phyloP scores from a whole-genome alignment of 2,888 invertebrate genomes.

The Anticlea derivata region DNA sequence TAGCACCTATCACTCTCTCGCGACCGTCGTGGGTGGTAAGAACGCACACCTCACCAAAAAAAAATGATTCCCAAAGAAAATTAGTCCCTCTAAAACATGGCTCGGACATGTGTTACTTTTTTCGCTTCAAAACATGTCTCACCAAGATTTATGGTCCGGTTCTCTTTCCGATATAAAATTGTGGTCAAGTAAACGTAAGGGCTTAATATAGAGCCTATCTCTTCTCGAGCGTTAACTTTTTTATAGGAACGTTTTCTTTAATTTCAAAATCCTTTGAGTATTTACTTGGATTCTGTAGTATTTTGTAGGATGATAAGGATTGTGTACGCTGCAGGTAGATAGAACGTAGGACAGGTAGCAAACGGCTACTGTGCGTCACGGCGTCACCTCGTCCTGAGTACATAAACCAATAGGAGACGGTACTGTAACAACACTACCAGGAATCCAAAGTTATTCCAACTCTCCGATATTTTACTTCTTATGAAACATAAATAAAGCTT shows the following conservation, averaged over 20 bases:
- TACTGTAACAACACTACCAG: slow-evolving; percentile 25
- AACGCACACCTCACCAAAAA: slow-evolving; percentile 68
- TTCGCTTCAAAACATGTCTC: slow-evolving; percentile 77
- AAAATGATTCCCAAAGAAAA: slow-evolving; percentile 74
- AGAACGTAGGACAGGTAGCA: slow-evolving; percentile 81
- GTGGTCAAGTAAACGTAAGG: slow-evolving; percentile 66
- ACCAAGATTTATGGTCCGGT: slow-evolving; percentile 75
- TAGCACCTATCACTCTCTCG: slow-evolving; percentile 49
- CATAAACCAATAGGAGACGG: slow-evolving; percentile 63
- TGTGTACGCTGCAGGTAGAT: slow-evolving; percentile 65
- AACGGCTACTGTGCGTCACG: slow-evolving; percentile 72
- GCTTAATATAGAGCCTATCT: slow-evolving; percentile 54
- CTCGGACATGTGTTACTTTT: slow-evolving; percentile 82
- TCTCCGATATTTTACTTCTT: slow-evolving; percentile 27
- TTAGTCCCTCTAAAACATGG: slow-evolving; percentile 81
- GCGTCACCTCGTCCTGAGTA: slow-evolving; percentile 77
- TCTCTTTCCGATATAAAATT: slow-evolving; percentile 66
- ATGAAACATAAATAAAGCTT: slow-evolving; percentile 35
- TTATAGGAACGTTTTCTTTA: slow-evolving; percentile 63
- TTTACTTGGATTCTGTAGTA: slow-evolving; percentile 67
- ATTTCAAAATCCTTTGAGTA: slow-evolving; percentile 59
- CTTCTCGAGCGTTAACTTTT: slow-evolving; percentile 41
- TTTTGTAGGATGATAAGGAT: slow-evolving; percentile 73
- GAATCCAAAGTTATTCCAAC: slow-evolving; percentile 7
- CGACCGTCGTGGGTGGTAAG: slow-evolving; percentile 79